phyloP scores from a whole-genome alignment of 2,888 invertebrate genomes.

The Cryptus armator region DNA sequence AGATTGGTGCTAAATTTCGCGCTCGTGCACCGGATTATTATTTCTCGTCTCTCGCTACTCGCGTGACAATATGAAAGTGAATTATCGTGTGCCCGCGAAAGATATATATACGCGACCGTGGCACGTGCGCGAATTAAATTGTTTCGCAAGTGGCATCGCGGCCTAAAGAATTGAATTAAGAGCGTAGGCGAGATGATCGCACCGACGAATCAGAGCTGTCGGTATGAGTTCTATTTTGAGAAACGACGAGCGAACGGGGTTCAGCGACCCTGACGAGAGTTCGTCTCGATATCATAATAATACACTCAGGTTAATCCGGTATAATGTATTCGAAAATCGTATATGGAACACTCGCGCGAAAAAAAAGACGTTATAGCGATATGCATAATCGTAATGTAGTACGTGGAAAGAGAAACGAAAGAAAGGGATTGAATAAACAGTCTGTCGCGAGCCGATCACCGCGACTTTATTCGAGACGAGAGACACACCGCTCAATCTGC shows the following conservation, averaged over 20 bases:
- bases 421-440: not conserved
- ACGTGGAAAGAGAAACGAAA: conserved; percentile 12
- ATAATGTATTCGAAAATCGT: conserved; percentile 35
- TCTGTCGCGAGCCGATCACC: conserved; percentile 16
- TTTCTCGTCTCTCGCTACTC: conserved; percentile 10
- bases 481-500: conserved; percentile 16
- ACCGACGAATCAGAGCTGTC: not conserved
- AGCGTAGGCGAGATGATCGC: conserved; percentile 27
- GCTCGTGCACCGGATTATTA: not conserved
- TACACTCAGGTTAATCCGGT: conserved; percentile 28
- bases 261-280: not conserved
- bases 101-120: not conserved
- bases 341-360: not conserved
- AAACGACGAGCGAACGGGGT: not conserved
- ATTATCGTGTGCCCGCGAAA: conserved; percentile 45
- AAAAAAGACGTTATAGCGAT: conserved; percentile 14
- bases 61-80: conserved; percentile 47
- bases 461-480: conserved; percentile 27
- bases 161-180: not conserved
- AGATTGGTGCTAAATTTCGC: conserved; percentile 9
- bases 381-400: conserved; percentile 6
- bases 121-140: conserved; percentile 44
- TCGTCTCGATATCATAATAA: conserved; percentile 26
- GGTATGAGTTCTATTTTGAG: not conserved
- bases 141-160: conserved; percentile 27